Evolutionary conservation across 2,797 vertebrate genomes (phyloP), one percentile per base, ranked within the genome.

Genomic region (Simalia tracyae): DNA sequence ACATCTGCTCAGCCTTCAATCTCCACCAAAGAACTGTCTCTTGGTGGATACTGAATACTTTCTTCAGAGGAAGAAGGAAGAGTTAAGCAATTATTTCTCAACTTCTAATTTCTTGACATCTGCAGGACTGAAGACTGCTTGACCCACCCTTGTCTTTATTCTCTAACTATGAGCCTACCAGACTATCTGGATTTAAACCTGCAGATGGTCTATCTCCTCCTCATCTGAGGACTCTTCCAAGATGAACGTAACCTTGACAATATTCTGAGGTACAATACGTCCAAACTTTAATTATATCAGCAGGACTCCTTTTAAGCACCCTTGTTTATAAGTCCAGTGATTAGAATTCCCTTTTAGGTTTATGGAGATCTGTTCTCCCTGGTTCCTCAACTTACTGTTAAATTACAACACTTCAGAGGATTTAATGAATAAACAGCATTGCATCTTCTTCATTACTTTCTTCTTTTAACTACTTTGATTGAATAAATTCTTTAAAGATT

Each of bases 401-500:
- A 92, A 88, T 92, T 84, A 89, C 89, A 46, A 63, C 54, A 7
- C 89, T 90, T 95, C 92, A 88, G 88, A 93, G 64, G 91, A 88
- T 19, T 90, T 76, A 89, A 68, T 92, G 85, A 95, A 91, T 91
- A 93, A 93, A 72, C 24, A 92, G 31, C 19, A 86, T 57, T 0
- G 6, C 12, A 17, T 68, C 46, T 91, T 92, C 92, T 92, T 66
- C n/a, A 36, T 85, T 94, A 92, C 22, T 76, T 87, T 91, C 84
- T 85, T 95, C 57, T 92, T 92, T 93, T 81, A 94, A 95, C 91
- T 90, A 90, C 26, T 86, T 68, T 63, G 94, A 90, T 59, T 86
- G 87, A 94, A 91, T 22, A 92, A 94, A 84, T 63, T 15, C 22
- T 94, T 93, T 91, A 68, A 96, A 93, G 66, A 72, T 91, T 96